A percentile compares a stretch with the other conserved stretches of the same genome.
Evolutionary conservation across 2,113 vertebrate genomes (phyloP).

Genomic region (Junco hyemalis): DNA sequence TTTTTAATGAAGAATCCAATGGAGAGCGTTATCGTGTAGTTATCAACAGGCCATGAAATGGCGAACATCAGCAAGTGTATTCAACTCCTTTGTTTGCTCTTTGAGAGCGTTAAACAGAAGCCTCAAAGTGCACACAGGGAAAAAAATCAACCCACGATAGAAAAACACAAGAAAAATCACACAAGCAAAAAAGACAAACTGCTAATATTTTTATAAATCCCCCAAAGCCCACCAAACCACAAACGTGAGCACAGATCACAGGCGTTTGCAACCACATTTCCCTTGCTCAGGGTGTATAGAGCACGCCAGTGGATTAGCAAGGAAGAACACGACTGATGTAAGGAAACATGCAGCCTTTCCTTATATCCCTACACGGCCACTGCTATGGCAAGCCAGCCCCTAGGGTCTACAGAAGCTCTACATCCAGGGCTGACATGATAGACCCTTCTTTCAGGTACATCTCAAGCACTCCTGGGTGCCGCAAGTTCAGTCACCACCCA

Average conservation of each 20-base stretch:
- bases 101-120: background rate
- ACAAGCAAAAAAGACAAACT: background rate
- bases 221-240: background rate
- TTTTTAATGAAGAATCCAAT: slow-evolving; percentile 55
- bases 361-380: background rate
- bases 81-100: slow-evolving; percentile 39
- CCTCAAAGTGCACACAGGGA: background rate
- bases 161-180: background rate
- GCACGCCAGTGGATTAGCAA: background rate
- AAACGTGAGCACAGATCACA: rapidly evolving
- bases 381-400: background rate
- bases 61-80: slow-evolving; percentile 54
- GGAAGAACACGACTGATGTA: background rate
- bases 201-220: background rate
- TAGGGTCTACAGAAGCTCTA: background rate
- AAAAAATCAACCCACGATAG: background rate
- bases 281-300: background rate
- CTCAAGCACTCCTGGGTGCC: background rate
- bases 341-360: background rate
- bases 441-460: background rate
- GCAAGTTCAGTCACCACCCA: background rate
- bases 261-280: background rate
- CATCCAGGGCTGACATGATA: background rate
- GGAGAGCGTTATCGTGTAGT: slow-evolving; percentile 27
- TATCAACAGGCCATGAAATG: slow-evolving; percentile 63